Evolutionary conservation across 2,113 vertebrate species (phyloP), one percentile per base, ranked within the genome.

Genomic region (Tetraodon nigroviridis): DNA sequence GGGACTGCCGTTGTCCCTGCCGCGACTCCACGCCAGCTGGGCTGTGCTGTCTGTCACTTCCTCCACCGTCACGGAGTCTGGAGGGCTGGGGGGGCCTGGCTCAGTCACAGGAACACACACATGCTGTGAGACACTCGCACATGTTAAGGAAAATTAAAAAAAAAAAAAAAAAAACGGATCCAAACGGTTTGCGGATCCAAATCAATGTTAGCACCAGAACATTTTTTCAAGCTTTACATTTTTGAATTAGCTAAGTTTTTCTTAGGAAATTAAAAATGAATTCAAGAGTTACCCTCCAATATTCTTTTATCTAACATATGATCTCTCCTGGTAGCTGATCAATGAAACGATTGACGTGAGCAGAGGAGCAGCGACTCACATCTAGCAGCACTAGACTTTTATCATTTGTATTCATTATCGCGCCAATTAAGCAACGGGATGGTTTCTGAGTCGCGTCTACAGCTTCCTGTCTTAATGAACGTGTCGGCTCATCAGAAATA

Each of bases 41-140:
- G 93, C 94, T 0, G 93, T 95, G 59, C 91, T 94, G 69, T 94
- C 94, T 20, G 93, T 97, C 79, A 97, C 88, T 87, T 97, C 94
- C 47, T 93, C 94, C 82, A 97, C 93, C 20, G 81, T 92, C 71
- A 96, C 91, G 0, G 83, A 80, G 70, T 88, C 89, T 0, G 94
- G 95, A 58, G 94, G 93, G 27, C 94, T 93, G 20, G 95, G 95
- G 24, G 93, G 91, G 77, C 93, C 95, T 97, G 76, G 68, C 54
- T 64, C 77, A 79, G 74, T 73, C 65, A 84, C 55, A 67, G 67
- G 66, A 75, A 82, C 67, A 71, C 24, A 72, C 57, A 67, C 69
- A 27, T 44, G 44, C 55, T 18, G 15, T 21, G 14, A 61, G 56
- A 22, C 27, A 40, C 47, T 29, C 0, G 1, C 20, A 52, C 27